Percentiles rank a stretch among this genome's conserved stretches.
These are phyloP conservation scores for Tadarida brasiliensis DNA, from an alignment of 2,797 vertebrate species.

Conservation along the genomic window DNA sequence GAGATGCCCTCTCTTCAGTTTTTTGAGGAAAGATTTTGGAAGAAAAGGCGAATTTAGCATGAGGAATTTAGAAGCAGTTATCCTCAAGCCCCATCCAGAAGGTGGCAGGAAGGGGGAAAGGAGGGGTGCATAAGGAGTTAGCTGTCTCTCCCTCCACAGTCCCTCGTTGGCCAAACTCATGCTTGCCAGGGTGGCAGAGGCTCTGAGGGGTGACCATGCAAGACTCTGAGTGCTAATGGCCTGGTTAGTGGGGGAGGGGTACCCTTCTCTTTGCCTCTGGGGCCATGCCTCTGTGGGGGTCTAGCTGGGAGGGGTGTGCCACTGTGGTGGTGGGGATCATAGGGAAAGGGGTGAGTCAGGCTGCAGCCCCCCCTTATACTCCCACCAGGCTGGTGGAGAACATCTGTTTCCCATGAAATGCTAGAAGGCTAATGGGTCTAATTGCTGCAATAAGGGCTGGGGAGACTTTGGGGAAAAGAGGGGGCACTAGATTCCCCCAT, in stretches of 20 bases:
- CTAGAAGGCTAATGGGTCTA: constrained; percentile 85
- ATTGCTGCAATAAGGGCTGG: constrained; percentile 83
- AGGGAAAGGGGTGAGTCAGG: constrained; percentile 80
- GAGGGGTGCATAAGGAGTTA: neutral
- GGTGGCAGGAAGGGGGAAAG: constrained; percentile 49
- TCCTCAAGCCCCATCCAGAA: constrained; percentile 47
- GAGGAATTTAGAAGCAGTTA: constrained; percentile 65
- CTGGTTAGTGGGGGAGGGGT: neutral
- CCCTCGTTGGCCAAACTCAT: neutral
- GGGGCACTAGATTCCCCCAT: constrained; percentile 72
- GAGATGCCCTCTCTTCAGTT: constrained; percentile 66
- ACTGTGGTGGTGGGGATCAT: constrained; percentile 71
- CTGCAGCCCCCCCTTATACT: constrained; percentile 65
- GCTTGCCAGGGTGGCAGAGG: constrained; percentile 46
- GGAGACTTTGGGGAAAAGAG: constrained; percentile 87
- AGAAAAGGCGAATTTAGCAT: constrained; percentile 68
- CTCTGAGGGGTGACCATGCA: constrained; percentile 1
- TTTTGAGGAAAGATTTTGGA: constrained; percentile 60
- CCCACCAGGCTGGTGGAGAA: constrained; percentile 77
- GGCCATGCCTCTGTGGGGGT: constrained; percentile 59
- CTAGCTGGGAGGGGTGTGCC: constrained; percentile 35
- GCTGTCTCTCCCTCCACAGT: neutral
- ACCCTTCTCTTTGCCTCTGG: constrained; percentile 43
- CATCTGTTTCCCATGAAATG: constrained; percentile 86
- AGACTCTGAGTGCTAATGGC: neutral